These are phyloP conservation scores for Pseudomyrmex cubaensis DNA, from an alignment of 1,140 invertebrate genomes.

Conservation along the genomic window DNA sequence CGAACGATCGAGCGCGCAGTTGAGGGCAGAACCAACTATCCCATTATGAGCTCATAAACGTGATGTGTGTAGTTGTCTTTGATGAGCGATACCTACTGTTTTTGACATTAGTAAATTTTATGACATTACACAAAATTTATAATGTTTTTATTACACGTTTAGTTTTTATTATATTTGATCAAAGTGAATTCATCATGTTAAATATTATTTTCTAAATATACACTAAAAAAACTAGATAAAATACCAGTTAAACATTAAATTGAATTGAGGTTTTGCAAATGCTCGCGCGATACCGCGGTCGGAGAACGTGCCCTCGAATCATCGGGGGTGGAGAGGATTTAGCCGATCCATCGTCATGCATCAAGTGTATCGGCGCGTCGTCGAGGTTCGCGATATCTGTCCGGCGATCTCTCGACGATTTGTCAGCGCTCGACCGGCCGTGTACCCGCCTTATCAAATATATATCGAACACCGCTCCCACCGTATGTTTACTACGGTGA, in stretches of 20 bases:
- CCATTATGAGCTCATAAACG: slow-evolving; percentile 70
- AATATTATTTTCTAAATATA: neutral
- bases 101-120: neutral
- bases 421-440: slow-evolving; percentile 81
- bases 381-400: slow-evolving; percentile 77
- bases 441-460: slow-evolving; percentile 83
- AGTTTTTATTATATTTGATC: too few species aligned
- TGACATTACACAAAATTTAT: too few species aligned
- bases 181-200: too few species aligned
- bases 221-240: neutral
- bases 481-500: slow-evolving; percentile 80
- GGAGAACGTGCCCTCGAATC: slow-evolving; percentile 51
- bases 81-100: neutral
- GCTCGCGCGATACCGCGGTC: neutral
- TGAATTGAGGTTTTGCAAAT: slow-evolving; percentile 7
- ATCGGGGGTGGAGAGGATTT: slow-evolving; percentile 70
- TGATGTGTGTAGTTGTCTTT: slow-evolving; percentile 43
- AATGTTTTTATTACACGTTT: too few species aligned
- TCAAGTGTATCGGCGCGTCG: slow-evolving; percentile 78
- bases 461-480: slow-evolving; percentile 82
- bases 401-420: slow-evolving; percentile 80
- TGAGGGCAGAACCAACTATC: slow-evolving; percentile 68
- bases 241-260: neutral
- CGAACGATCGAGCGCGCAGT: slow-evolving; percentile 62
- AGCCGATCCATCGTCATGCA: slow-evolving; percentile 76